Evolutionary conservation across 2,888 invertebrate species (phyloP).

Genomic region (Agrochola macilenta): DNA sequence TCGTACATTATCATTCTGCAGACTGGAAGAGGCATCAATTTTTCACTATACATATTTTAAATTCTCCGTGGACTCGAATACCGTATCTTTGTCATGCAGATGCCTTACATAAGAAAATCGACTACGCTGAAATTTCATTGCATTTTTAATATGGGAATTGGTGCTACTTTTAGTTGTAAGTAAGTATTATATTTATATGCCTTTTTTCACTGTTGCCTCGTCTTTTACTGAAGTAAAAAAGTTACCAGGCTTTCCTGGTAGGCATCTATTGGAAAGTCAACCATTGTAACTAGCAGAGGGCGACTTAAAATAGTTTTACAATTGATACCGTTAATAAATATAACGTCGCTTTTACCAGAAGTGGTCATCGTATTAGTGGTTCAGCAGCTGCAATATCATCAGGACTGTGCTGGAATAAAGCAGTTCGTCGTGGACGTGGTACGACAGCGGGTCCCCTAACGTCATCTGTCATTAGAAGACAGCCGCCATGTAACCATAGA

Average conservation of each 20-base stretch:
- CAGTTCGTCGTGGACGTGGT: background rate
- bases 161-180: slow-evolving; percentile 24
- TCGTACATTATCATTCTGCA: slow-evolving; percentile 27
- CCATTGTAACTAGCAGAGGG: background rate
- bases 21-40: slow-evolving; percentile 47
- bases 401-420: background rate
- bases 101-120: slow-evolving; percentile 59
- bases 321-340: no score
- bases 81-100: slow-evolving; percentile 63
- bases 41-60: slow-evolving; percentile 63
- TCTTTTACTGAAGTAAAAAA: background rate
- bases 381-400: background rate
- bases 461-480: background rate
- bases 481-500: background rate
- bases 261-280: background rate
- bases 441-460: background rate
- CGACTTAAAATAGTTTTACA: background rate
- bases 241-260: background rate
- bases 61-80: slow-evolving; percentile 41
- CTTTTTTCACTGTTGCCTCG: slow-evolving; percentile 11
- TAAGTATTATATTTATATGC: slow-evolving; percentile 20
- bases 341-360: background rate
- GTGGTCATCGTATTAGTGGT: background rate
- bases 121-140: slow-evolving; percentile 59
- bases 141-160: slow-evolving; percentile 61